These are phyloP conservation scores for Brachypodius melanocephalos DNA, from an alignment of 2,113 vertebrate genomes.

Conservation along the genomic window DNA sequence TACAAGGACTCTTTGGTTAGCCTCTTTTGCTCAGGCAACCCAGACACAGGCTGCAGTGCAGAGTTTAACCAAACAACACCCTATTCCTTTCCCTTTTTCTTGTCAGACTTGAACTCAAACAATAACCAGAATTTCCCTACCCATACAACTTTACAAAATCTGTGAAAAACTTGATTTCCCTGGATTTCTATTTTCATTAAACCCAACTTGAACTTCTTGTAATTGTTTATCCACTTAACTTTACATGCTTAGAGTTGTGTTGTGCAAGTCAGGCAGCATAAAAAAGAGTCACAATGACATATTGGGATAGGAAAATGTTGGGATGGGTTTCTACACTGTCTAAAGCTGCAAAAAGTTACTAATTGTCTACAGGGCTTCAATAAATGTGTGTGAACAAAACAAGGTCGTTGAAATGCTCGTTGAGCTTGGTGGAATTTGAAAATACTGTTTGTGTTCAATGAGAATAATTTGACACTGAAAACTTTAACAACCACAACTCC, in stretches of 20 bases:
- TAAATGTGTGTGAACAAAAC: neutral
- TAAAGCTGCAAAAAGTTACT: neutral
- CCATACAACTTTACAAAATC: neutral
- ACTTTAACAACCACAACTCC: neutral
- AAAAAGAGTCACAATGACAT: neutral
- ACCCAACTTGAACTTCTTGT: neutral
- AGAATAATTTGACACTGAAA: neutral
- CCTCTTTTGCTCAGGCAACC: neutral
- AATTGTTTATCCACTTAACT: neutral
- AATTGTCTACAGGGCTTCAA: neutral
- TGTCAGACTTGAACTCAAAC: neutral
- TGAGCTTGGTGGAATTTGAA: neutral
- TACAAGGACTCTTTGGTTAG: neutral
- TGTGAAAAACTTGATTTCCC: neutral
- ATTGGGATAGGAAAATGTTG: neutral
- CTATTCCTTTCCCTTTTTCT: neutral
- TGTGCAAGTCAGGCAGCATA: neutral
- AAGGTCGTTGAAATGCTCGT: neutral
- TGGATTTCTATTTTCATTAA: conserved; percentile 17
- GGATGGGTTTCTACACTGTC: neutral
- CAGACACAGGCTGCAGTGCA: neutral
- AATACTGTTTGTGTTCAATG: neutral
- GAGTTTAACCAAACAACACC: conserved; percentile 25
- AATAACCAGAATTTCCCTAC: neutral
- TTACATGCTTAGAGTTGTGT: neutral